phyloP scores from a whole-genome alignment of 2,113 vertebrate species.

The Rhea pennata region DNA sequence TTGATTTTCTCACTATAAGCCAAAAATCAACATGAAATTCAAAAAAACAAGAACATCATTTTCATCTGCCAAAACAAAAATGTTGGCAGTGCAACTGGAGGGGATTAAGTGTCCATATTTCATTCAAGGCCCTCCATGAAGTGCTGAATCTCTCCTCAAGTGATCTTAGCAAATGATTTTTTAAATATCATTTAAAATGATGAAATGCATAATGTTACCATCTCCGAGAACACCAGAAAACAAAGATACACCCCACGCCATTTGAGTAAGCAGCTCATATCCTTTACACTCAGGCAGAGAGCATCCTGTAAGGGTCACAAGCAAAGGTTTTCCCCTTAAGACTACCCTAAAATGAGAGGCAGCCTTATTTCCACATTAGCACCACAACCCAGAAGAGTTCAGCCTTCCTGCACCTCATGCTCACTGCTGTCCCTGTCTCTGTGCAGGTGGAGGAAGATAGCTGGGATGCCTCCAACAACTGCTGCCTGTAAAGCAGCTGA shows the following conservation, averaged over 20 bases:
- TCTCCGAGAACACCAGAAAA: not conserved
- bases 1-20: not conserved
- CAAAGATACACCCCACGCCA: not conserved
- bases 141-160: not conserved
- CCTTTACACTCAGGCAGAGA: not conserved
- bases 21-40: not conserved
- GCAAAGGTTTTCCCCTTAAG: not conserved
- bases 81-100: not conserved
- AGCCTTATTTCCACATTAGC: not conserved
- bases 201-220: not conserved
- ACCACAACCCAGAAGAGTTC: not conserved
- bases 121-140: not conserved
- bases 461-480: not conserved
- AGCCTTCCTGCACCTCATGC: not conserved
- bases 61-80: not conserved
- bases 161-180: not conserved
- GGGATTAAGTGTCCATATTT: not conserved
- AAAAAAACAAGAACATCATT: not conserved
- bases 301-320: not conserved
- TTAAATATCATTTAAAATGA: not conserved
- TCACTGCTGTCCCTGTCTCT: not conserved
- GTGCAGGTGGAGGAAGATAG: not conserved
- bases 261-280: not conserved
- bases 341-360: not conserved
- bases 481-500: not conserved